Conservation (phyloP, 2,888 invertebrate genomes). For the Aethes cnicana region DNA sequence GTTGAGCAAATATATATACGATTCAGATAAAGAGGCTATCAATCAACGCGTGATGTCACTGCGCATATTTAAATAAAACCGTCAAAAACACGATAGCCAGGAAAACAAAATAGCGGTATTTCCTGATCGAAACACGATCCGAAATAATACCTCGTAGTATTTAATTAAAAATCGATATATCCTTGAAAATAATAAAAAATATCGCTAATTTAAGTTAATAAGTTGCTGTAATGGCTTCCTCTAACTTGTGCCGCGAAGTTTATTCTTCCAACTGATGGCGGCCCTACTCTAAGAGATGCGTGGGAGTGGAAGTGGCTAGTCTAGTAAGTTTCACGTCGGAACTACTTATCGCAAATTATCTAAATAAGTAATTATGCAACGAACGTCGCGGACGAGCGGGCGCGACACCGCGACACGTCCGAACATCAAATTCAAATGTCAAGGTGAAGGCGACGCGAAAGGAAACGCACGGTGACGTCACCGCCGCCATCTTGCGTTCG, state of each 20-base stretch:
- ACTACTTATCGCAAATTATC: slow-evolving; percentile 4
- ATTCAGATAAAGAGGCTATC: neutral
- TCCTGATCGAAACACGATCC: neutral
- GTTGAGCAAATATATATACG: neutral
- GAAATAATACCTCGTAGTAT: too few species aligned
- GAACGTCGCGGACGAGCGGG: slow-evolving; percentile 46
- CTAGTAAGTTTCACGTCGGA: neutral
- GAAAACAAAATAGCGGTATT: neutral
- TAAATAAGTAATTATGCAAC: slow-evolving; percentile 36
- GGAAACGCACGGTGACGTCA: slow-evolving; percentile 76
- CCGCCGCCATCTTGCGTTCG: slow-evolving; percentile 59
- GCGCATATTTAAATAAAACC: slow-evolving; percentile 1
- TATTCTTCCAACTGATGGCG: too few species aligned
- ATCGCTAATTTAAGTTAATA: too few species aligned
- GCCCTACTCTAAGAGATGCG: too few species aligned
- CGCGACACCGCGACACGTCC: slow-evolving; percentile 59
- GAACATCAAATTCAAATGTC: slow-evolving; percentile 75
- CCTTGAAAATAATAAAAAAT: too few species aligned
- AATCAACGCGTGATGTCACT: neutral
- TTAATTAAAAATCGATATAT: too few species aligned
- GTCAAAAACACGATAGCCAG: neutral
- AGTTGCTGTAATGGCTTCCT: too few species aligned
- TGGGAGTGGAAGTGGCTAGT: too few species aligned
- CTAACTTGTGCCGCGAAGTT: too few species aligned
- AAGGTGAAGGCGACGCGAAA: slow-evolving; percentile 76